Base-by-base conservation (phyloP, 2,113 vertebrate species). In the Gymnogyps californianus region DNA sequence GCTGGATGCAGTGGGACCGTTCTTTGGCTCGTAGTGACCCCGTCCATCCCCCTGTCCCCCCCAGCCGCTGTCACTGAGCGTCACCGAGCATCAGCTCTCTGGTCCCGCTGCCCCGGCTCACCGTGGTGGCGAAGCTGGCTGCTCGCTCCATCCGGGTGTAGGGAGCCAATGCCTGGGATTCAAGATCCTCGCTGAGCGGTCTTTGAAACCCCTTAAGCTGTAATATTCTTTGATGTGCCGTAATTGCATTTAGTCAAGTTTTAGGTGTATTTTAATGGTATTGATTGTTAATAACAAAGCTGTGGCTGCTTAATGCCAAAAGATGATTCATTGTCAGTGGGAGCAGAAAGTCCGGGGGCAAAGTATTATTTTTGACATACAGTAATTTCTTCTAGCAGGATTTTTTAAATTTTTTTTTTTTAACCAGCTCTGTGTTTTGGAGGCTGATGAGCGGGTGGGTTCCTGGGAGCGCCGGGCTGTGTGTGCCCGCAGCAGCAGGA, bases 321-420 rank as follows among this genome's bases (percentile, higher is more conserved):
- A 76, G 96, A 96, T 97, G 97, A 97, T 92, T 97, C 97, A 96
- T 74, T 91, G 55, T 75, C 92, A 95, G 96, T 96, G 93, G 95
- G 91, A 97, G 91, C 89, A 95, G 95, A 94, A 95, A 96, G 95
- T 95, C 96, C 7, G 84, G 95, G 96, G 94, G 96, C 96, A 95
- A 97, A 89, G 87, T 26, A 65, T 96, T 91, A 71, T 89, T 96
- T 95, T 7, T 96, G 91, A 91, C 94, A 81, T 38, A 31, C 89
- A 64, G 62, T 94, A 52, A 96, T 94, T 97, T 95, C 83, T 90
- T 69, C 83, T 79, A 52, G 65, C 28, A 15, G 90, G 76, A 72
- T 65, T 83, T 47, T 57, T 25, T 6, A 2, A 21, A 12, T 13
- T 11, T 72, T 62, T 71, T 52, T 62, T 79, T 81, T n/a, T 32